phyloP scores from a whole-genome alignment of 2,797 vertebrate species.

The Nyctalus aviator region DNA sequence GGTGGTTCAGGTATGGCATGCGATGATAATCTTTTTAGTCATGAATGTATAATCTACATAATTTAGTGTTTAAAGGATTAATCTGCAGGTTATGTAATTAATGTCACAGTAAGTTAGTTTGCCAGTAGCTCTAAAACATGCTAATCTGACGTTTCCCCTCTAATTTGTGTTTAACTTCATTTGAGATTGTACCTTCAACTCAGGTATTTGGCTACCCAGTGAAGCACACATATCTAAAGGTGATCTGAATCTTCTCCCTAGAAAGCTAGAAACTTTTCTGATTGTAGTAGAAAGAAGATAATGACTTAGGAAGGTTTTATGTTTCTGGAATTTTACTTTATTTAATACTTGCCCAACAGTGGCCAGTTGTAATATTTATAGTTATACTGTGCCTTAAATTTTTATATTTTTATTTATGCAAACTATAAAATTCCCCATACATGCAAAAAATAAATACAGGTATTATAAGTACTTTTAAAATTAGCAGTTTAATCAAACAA shows the following conservation, averaged over 20 bases:
- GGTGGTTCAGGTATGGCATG: background rate
- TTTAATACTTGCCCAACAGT: background rate
- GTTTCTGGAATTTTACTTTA: constrained; percentile 39
- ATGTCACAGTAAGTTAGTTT: constrained; percentile 42
- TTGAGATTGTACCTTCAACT: background rate
- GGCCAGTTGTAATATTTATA: constrained; percentile 65
- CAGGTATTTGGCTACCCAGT: constrained; percentile 37
- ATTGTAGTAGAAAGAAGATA: background rate
- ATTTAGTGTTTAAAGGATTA: constrained; percentile 32
- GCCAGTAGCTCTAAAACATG: constrained; percentile 13
- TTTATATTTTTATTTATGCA: constrained; percentile 84
- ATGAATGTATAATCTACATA: background rate
- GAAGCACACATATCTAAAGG: background rate
- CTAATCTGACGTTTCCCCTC: background rate
- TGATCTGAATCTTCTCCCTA: background rate
- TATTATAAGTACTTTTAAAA: background rate
- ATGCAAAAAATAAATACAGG: constrained; percentile 61
- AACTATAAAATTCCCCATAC: constrained; percentile 85
- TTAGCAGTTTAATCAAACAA: background rate
- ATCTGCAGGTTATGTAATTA: constrained; percentile 36
- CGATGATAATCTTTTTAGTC: constrained; percentile 43
- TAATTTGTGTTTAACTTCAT: constrained; percentile 39
- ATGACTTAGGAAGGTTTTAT: background rate
- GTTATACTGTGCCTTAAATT: constrained; percentile 87
- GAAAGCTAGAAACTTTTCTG: constrained; percentile 12